Percentiles rank a stretch among this genome's conserved stretches.
These are phyloP conservation scores for Arge pagana DNA, from an alignment of 2,888 invertebrate species.

Conservation along the genomic window DNA sequence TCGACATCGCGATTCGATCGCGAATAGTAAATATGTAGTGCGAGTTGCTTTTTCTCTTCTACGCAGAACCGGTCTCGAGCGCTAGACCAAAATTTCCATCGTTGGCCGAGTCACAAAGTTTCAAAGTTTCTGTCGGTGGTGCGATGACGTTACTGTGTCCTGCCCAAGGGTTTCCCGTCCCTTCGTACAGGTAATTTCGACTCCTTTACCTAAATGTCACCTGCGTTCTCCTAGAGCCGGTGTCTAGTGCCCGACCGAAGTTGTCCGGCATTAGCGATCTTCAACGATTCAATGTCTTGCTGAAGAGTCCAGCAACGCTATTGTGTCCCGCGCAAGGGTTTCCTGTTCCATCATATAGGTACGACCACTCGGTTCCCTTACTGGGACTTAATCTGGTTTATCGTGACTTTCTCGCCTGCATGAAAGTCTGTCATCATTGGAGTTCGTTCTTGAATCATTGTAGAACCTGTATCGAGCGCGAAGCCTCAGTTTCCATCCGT, in stretches of 20 bases:
- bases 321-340: conserved; percentile 61
- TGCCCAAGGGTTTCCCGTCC: conserved; percentile 63
- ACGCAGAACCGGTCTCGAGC: conserved; percentile 64
- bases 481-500: conserved; percentile 57
- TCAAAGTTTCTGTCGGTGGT: conserved; percentile 52
- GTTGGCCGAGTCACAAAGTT: conserved; percentile 57
- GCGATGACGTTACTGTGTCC: conserved; percentile 61
- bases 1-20: not conserved
- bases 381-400: not conserved
- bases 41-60: conserved; percentile 20
- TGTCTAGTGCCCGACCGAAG: conserved; percentile 63
- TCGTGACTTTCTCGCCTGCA: no score
- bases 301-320: conserved; percentile 52
- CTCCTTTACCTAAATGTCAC: not conserved
- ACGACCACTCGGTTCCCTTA: conserved; percentile 36
- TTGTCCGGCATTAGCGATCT: conserved; percentile 57
- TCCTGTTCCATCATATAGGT: conserved; percentile 60
- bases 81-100: conserved; percentile 68
- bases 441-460: conserved; percentile 37
- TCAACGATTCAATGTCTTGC: conserved; percentile 50
- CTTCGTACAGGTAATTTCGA: conserved; percentile 58
- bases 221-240: conserved; percentile 59
- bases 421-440: conserved; percentile 2
- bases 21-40: not conserved
- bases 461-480: conserved; percentile 61